phyloP scores from a whole-genome alignment of 2,888 invertebrate genomes.

The Oscheius sp. region DNA sequence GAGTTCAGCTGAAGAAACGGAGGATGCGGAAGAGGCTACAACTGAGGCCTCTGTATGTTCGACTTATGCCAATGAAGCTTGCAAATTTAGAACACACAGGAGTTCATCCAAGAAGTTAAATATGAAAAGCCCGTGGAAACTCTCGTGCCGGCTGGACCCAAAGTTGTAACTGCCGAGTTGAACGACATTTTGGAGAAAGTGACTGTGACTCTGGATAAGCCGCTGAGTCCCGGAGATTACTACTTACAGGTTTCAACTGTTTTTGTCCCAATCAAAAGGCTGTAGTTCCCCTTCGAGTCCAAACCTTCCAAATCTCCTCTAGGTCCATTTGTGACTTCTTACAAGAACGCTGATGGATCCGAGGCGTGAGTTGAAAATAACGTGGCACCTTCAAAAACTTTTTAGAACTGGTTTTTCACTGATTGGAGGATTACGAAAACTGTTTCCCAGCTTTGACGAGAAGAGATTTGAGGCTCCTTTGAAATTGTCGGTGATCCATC shows the following conservation, averaged over 20 bases:
- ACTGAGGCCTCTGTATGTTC: not conserved
- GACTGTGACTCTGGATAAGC: conserved; percentile 18
- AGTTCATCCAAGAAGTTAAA: conserved; percentile 15
- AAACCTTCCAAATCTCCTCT: conserved; percentile 46
- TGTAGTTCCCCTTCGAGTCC: conserved; percentile 60
- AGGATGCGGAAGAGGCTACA: not conserved
- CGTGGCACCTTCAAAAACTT: not conserved
- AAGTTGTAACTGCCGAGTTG: not conserved
- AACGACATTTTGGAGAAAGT: conserved; percentile 31
- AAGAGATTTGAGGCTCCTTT: conserved; percentile 39
- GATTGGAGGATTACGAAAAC: conserved; percentile 21
- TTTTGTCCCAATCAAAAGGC: not conserved
- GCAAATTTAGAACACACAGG: conserved; percentile 8
- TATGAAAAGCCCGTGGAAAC: not conserved
- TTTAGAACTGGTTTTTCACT: conserved; percentile 38
- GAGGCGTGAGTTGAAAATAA: conserved; percentile 34
- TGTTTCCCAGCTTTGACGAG: conserved; percentile 52
- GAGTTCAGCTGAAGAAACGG: conserved; percentile 10
- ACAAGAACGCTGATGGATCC: conserved; percentile 53
- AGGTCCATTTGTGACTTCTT: conserved; percentile 60
- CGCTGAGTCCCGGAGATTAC: conserved; percentile 21
- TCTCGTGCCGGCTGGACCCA: conserved; percentile 12
- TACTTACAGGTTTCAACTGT: not conserved
- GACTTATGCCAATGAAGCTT: not conserved
- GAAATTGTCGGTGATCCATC: conserved; percentile 42